Evolutionary conservation across 2,113 vertebrate species (phyloP), one percentile per base, ranked within the genome.

Genomic region (Hemibagrus wyckioides): DNA sequence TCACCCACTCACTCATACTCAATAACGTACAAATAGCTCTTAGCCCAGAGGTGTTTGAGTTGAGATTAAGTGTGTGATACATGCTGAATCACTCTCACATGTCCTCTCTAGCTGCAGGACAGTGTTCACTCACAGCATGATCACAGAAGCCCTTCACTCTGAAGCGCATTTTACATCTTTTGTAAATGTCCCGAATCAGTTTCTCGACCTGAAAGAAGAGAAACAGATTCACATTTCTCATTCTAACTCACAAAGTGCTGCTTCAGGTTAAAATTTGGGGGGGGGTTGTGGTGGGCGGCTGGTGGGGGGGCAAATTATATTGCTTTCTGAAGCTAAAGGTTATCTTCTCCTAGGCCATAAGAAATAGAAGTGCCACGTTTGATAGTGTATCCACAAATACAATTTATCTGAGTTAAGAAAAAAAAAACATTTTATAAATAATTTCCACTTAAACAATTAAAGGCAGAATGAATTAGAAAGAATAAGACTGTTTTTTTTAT

Each of bases 1-100:
- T 21, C 69, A 71, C 36, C 76, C 59, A 67, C 44, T 79, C 61
- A 36, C 23, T 63, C 56, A 65, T 61, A 80, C 84, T 67, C 30
- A 28, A 25, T 50, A 39, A 50, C 25, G 14, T 83, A 52, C 56
- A 30, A 52, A 83, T 48, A 75, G 80, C 41, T 80, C 76, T 69
- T 80, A 67, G 75, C 85, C 57, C 33, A 65, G 59, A 80, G 48
- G 59, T 80, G 44, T 69, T 86, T 54, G 48, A 52, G 57, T 54
- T 39, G 30, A 80, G n/a, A 86, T 80, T 67, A 80, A 79, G 59
- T 54, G 61, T 41, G 61, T 67, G 76, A 86, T 65, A 54, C 59
- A 85, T 63, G 19, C 84, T 50, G 84, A 85, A 76, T 50, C 73
- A 54, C 57, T 65, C 41, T 86, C 75, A 86, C 23, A 80, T 80